A percentile compares a stretch with the other conserved stretches of the same genome.
phyloP scores from a whole-genome alignment of 37 sponge, comb jelly and placozoan genomes.

The Spongia lamella region DNA sequence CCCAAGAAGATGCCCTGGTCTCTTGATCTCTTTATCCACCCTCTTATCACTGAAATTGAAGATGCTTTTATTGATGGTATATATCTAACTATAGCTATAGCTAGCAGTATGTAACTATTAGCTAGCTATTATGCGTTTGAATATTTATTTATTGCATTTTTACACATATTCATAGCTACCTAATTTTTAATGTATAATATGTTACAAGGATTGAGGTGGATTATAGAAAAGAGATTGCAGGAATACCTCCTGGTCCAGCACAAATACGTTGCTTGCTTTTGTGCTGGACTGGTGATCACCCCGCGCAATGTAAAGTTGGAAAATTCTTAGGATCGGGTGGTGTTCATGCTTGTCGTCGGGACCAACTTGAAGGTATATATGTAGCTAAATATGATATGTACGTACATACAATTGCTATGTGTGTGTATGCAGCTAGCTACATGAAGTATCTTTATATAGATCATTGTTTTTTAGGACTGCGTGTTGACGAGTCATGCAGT shows the following conservation, averaged over 20 bases:
- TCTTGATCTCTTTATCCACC: slow-evolving; percentile 24
- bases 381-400: too few relatives aligned
- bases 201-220: slow-evolving; percentile 27
- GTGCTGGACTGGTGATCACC: slow-evolving; percentile 36
- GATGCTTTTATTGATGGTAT: slow-evolving; percentile 23
- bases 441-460: too few relatives aligned
- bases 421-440: too few relatives aligned
- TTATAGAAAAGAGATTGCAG: slow-evolving; percentile 6
- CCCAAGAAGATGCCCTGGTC: slow-evolving; percentile 6
- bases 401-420: too few relatives aligned
- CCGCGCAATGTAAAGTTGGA: slow-evolving; percentile 29
- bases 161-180: too few relatives aligned
- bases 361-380: slow-evolving; percentile 3
- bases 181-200: too few relatives aligned
- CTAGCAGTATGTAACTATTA: background rate
- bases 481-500: too few relatives aligned
- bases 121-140: too few relatives aligned
- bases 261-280: slow-evolving; percentile 18
- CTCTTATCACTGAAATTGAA: slow-evolving; percentile 19
- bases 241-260: slow-evolving; percentile 18
- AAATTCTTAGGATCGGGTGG: slow-evolving; percentile 23
- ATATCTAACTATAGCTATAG: background rate
- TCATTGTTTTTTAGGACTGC: too few relatives aligned
- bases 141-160: too few relatives aligned
- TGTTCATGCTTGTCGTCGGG: background rate